phyloP scores from a whole-genome alignment of 2,888 invertebrate genomes.

The Bhutanitis thaidina region DNA sequence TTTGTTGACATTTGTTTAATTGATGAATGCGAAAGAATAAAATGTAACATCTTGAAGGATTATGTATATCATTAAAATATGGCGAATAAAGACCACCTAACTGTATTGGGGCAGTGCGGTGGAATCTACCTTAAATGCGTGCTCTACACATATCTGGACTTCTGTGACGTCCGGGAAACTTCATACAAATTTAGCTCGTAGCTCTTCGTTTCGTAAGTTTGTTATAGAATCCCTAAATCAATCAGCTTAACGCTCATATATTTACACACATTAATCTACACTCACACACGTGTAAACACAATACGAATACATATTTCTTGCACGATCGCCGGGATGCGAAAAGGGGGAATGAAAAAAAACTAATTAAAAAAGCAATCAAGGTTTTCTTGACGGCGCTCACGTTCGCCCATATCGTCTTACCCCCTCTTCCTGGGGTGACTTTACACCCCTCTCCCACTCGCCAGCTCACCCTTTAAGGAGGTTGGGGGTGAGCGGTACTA shows the following conservation, averaged over 20 bases:
- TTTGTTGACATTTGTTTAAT: no score
- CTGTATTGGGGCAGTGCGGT: no score
- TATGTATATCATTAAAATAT: no score
- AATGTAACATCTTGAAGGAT: no score
- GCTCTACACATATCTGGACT: no score
- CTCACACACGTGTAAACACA: constrained; percentile 33
- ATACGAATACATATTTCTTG: constrained; percentile 70
- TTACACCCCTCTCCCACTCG: constrained; percentile 33
- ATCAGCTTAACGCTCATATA: constrained; percentile 44
- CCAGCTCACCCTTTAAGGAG: constrained; percentile 59
- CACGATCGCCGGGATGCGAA: constrained; percentile 70
- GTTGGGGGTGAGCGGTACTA: constrained; percentile 65
- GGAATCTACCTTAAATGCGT: no score
- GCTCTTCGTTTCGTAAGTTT: no score
- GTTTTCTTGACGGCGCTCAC: constrained; percentile 81
- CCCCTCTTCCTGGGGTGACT: constrained; percentile 61
- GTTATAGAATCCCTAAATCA: constrained; percentile 22
- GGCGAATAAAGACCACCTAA: no score
- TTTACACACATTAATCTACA: constrained; percentile 34
- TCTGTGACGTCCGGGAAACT: no score
- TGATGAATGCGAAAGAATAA: no score
- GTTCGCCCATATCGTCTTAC: constrained; percentile 81
- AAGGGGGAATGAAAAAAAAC: constrained; percentile 75
- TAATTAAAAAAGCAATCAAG: constrained; percentile 81
- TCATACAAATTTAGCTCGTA: no score